Evolutionary conservation across 2,888 invertebrate genomes (phyloP).

Genomic region (Tricholauxania praeusta): DNA sequence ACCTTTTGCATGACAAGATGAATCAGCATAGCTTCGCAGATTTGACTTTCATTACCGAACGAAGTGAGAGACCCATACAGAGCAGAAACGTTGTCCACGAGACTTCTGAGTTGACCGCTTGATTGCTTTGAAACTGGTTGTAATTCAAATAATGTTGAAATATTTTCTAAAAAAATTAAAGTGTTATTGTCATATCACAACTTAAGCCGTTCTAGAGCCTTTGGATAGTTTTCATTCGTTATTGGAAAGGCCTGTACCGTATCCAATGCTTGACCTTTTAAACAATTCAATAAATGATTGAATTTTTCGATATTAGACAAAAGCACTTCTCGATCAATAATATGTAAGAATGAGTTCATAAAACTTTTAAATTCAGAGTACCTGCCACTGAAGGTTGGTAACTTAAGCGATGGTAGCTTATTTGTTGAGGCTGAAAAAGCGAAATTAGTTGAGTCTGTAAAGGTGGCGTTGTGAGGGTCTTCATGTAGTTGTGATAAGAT

Average conservation of each 20-base stretch:
- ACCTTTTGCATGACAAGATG: conserved; percentile 38
- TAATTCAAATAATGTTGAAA: conserved; percentile 33
- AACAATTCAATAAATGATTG: conserved; percentile 15
- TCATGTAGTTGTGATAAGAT: background rate
- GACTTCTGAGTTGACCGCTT: conserved; percentile 25
- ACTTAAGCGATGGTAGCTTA: background rate
- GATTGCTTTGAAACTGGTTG: conserved; percentile 16
- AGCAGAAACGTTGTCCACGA: conserved; percentile 38
- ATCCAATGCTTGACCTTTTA: conserved; percentile 38
- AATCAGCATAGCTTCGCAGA: conserved; percentile 39
- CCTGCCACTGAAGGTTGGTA: conserved; percentile 22
- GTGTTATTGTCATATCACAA: conserved; percentile 40
- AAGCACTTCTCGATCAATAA: background rate
- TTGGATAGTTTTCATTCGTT: conserved; percentile 39
- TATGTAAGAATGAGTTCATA: background rate
- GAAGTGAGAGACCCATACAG: conserved; percentile 37
- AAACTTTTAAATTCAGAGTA: conserved; percentile 29
- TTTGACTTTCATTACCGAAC: conserved; percentile 28
- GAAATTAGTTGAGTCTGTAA: background rate
- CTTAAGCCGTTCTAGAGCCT: conserved; percentile 33
- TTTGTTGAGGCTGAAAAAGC: background rate
- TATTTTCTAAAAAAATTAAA: conserved; percentile 39
- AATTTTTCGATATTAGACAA: conserved; percentile 8
- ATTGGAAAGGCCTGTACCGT: conserved; percentile 40
- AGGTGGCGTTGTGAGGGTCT: background rate